Evolutionary conservation across 2,113 vertebrate genomes (phyloP), one percentile per base, ranked within the genome.

Genomic region (Oryzias woworae): DNA sequence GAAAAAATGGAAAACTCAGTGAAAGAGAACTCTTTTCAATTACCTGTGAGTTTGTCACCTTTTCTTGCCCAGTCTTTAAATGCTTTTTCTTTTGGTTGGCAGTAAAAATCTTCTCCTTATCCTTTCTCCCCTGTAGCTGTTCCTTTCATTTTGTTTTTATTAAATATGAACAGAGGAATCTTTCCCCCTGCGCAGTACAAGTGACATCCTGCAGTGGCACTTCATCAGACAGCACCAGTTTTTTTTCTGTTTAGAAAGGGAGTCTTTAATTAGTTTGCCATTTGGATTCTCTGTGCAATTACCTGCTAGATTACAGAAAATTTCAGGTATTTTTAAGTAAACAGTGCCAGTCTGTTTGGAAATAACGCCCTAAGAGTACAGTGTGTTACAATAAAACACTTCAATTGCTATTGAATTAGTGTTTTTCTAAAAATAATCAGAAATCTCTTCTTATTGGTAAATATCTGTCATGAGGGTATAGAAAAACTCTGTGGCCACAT

Each of bases 251-350:
- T 23, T 50, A 69, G 62, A 77, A 48, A 66, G 50, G 54, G 61
- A 49, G 62, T 75, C 72, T 80, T 71, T 87, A 87, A 90, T 89
- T 86, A 88, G 81, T 82, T 78, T 78, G 75, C 71, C 73, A 77
- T 88, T 87, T 83, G 75, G 77, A 87, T 84, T 81, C 70, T 84
- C 76, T 50, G 62, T 71, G 73, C 80, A 85, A 77, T 86, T 85
- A 86, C 78, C 83, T 68, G 46, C 64, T 61, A 56, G 69, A 81
- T 77, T 67, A 65, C 51, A 71, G 63, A 69, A 77, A 51, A 74
- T 81, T 77, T 78, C 71, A 69, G 75, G 70, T 62, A 58, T 50
- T 59, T 78, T 75, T 78, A 73, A 75, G 69, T 84, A 81, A 84
- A 82, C 62, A 55, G 62, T 64, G 67, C 48, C 58, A 28, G 46